Evolutionary conservation across 2,888 invertebrate species (phyloP), one percentile per base, ranked within the genome.

Genomic region (Abrostola tripartita): DNA sequence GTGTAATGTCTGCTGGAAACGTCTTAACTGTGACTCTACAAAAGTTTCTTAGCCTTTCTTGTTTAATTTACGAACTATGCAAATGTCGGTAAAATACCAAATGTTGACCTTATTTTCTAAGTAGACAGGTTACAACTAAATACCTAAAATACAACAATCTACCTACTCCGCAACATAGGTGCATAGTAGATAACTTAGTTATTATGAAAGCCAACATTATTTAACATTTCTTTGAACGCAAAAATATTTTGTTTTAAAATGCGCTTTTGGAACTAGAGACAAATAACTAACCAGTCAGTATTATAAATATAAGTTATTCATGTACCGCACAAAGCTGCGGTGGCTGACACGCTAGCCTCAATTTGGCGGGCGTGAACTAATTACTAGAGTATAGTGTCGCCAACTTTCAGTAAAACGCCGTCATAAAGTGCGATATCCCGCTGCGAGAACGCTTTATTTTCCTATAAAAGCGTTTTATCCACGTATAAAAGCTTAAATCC

Each of bases 401-500:
- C 91, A 92, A 93, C 86, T 92, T 92, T 91, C 91, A 92, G 93
- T 91, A 89, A 92, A 93, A 90, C 89, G 90, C 86, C 85, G 87
- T 89, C 91, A 91, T 93, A 93, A 94, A 93, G 90, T 90, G 91
- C 87, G 90, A 93, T 90, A 92, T 91, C 90, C 93, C 93, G 91
- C 92, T 86, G 92, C 89, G 92, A 90, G 92, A 92, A 92, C 92
- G 90, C 91, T 94, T 94, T 93, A 94, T 94, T 91, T 92, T 92
- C 90, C 92, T 89, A 93, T 94, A 93, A 94, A 93, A 93, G 93
- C 94, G 92, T 92, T 94, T 94, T 92, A 94, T 93, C 92, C 92
- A 92, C 93, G 92, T 92, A 93, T 93, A 94, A 94, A 94, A 94
- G 93, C 94, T 94, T 92, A 93, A 93, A 94, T 94, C 94, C 92